These are phyloP conservation scores for Calycopis cecrops DNA, from an alignment of 1,140 invertebrate species.

Conservation along the genomic window DNA sequence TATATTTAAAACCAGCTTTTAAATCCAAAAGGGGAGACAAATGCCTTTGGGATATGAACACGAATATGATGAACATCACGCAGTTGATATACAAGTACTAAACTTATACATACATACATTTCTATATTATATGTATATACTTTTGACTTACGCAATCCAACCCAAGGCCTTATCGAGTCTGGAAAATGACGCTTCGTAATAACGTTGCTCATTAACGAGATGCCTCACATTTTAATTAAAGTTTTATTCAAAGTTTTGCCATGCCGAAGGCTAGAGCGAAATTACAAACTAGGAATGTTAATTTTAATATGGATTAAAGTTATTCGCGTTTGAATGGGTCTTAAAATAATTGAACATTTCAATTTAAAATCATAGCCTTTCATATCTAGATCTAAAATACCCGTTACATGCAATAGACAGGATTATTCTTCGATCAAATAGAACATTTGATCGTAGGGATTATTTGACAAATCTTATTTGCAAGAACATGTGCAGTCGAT, in stretches of 20 bases:
- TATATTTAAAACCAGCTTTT: conserved; percentile 59
- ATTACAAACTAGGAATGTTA: neutral
- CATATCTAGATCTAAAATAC: no score
- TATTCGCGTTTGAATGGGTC: no score
- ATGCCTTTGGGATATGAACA: conserved; percentile 31
- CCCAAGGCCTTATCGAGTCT: neutral
- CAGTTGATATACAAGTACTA: neutral
- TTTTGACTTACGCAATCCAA: neutral
- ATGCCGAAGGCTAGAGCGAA: conserved; percentile 1
- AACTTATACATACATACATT: neutral
- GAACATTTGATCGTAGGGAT: no score
- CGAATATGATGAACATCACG: neutral
- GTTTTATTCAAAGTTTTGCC: conserved; percentile 5
- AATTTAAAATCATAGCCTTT: no score
- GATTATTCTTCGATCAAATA: no score
- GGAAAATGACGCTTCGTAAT: neutral
- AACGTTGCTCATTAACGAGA: conserved; percentile 7
- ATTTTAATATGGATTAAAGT: no score
- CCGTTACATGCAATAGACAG: no score
- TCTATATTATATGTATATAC: neutral
- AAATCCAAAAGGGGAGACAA: conserved; percentile 49
- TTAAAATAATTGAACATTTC: no score
- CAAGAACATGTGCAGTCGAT: no score
- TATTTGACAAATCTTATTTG: no score
- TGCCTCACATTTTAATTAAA: conserved; percentile 7